phyloP scores from a whole-genome alignment of 2,797 vertebrate species.

The Gymnoscopelus microlampas region DNA sequence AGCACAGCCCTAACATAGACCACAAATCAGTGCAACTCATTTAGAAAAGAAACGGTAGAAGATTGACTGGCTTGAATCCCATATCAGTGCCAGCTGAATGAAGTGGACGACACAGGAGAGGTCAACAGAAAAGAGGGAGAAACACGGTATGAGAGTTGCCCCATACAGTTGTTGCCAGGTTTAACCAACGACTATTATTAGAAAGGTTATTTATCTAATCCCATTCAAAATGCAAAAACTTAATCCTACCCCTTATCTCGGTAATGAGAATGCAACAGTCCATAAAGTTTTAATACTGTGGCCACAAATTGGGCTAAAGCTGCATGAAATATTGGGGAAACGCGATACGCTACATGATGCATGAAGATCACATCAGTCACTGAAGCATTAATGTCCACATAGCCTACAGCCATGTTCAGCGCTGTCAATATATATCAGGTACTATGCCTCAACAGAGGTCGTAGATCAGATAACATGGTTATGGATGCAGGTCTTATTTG shows the following conservation, averaged over 20 bases:
- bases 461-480: slow-evolving; percentile 61
- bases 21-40: too few relatives aligned
- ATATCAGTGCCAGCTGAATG: too few relatives aligned
- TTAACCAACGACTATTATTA: neutral
- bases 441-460: slow-evolving; percentile 51
- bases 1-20: too few relatives aligned
- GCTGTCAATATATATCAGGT: slow-evolving; percentile 55
- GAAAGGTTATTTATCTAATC: neutral
- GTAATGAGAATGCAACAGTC: slow-evolving; percentile 5
- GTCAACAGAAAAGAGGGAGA: too few relatives aligned
- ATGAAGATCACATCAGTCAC: slow-evolving; percentile 17
- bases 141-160: too few relatives aligned
- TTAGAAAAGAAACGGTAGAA: too few relatives aligned
- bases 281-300: slow-evolving; percentile 18
- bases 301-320: neutral
- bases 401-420: slow-evolving; percentile 35
- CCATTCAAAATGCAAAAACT: neutral
- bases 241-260: slow-evolving; percentile 3
- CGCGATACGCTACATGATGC: slow-evolving; percentile 31
- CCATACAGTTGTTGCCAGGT: too few relatives aligned
- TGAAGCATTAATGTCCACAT: slow-evolving; percentile 29
- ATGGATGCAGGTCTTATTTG: slow-evolving; percentile 59
- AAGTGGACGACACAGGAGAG: too few relatives aligned
- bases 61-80: too few relatives aligned
- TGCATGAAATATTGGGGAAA: slow-evolving; percentile 5